Percentiles rank a stretch among this genome's conserved stretches.
These are phyloP conservation scores for Vulpes vulpes DNA, from an alignment of 2,113 vertebrate species.

Conservation along the genomic window DNA sequence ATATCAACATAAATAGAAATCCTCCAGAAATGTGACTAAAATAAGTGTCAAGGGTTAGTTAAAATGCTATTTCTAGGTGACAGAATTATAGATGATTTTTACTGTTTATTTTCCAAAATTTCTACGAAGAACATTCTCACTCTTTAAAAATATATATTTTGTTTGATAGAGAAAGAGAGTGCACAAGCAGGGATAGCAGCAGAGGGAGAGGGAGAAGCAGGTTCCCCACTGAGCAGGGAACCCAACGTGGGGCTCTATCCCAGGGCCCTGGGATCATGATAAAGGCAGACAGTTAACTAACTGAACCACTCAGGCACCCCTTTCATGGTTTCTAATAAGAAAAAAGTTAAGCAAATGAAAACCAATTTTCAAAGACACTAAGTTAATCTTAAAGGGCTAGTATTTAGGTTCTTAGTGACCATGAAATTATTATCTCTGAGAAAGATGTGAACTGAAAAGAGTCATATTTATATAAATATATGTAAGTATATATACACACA, in stretches of 20 bases:
- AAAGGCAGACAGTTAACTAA: no score
- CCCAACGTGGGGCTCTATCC: no score
- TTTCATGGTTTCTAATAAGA: background rate
- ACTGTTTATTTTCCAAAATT: background rate
- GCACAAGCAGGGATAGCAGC: no score
- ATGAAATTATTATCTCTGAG: background rate
- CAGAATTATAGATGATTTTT: background rate
- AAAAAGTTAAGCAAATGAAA: constrained; percentile 21
- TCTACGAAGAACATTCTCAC: background rate
- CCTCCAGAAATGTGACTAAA: constrained; percentile 5
- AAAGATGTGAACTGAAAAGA: constrained; percentile 18
- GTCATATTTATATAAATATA: background rate
- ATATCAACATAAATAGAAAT: background rate
- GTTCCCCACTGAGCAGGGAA: no score
- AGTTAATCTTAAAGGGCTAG: background rate
- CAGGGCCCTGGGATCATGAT: no score
- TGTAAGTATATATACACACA: no score
- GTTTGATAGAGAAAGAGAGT: no score
- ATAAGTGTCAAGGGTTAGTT: background rate
- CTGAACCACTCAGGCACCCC: no score
- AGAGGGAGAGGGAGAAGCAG: no score
- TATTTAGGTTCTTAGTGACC: constrained; percentile 10
- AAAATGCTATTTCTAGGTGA: background rate
- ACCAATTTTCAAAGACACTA: constrained; percentile 35
- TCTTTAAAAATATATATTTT: no score